These are phyloP conservation scores for Oostethus manadensis DNA, from an alignment of 2,113 vertebrate genomes.

Conservation along the genomic window DNA sequence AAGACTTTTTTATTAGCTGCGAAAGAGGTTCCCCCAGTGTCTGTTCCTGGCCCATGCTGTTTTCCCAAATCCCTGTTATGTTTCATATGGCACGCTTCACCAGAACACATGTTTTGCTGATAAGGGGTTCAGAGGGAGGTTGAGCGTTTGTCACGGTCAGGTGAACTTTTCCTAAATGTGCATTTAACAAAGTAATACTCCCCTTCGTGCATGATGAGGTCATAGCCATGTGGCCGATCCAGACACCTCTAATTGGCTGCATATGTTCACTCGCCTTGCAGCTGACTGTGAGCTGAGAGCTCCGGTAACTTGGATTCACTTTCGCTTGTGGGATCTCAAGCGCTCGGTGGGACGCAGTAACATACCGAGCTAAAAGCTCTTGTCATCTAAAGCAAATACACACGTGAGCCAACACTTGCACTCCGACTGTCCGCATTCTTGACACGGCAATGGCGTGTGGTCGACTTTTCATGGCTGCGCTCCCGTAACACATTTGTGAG, in stretches of 20 bases:
- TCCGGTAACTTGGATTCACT: background rate
- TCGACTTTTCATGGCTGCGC: constrained; percentile 15
- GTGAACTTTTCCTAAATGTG: background rate
- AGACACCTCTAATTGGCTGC: background rate
- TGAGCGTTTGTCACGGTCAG: background rate
- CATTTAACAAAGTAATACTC: background rate
- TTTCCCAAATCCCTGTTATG: constrained; percentile 29
- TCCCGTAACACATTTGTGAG: constrained; percentile 9
- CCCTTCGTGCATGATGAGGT: background rate
- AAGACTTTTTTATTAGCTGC: no score
- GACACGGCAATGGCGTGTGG: constrained; percentile 34
- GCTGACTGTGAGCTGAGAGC: background rate
- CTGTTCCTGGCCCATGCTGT: constrained; percentile 34
- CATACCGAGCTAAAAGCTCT: constrained; percentile 12
- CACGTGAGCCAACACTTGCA: constrained; percentile 28
- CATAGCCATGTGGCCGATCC: background rate
- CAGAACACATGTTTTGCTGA: constrained; percentile 42
- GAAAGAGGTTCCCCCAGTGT: constrained; percentile 13
- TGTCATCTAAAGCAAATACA: constrained; percentile 57
- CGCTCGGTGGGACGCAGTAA: constrained; percentile 39
- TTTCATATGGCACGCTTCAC: constrained; percentile 27
- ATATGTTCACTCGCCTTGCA: background rate
- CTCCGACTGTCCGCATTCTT: constrained; percentile 53
- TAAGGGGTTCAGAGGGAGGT: constrained; percentile 6
- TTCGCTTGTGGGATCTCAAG: constrained; percentile 43